Conservation (phyloP, 2,888 invertebrate genomes). For the Platycheirus rosarum region DNA sequence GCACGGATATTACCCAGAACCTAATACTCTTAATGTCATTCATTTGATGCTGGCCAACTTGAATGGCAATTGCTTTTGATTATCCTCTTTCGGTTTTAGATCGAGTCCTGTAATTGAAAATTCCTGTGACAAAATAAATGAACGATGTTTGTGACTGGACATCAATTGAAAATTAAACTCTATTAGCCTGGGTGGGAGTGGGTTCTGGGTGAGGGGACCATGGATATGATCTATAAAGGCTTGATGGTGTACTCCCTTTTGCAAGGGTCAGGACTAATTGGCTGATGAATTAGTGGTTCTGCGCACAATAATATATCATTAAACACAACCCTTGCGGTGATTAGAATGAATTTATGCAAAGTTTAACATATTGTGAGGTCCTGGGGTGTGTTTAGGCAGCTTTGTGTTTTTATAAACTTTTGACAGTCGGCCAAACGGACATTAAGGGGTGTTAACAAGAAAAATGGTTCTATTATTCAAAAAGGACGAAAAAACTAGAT, state of each 20-base stretch:
- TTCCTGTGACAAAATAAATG: conserved; percentile 50
- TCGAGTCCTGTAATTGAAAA: conserved; percentile 63
- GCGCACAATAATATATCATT: conserved; percentile 54
- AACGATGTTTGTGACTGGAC: conserved; percentile 34
- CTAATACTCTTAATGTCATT: conserved; percentile 58
- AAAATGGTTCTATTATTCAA: too few species aligned
- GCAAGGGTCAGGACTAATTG: conserved; percentile 48
- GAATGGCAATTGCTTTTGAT: conserved; percentile 52
- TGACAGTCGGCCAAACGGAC: too few species aligned
- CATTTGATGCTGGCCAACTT: conserved; percentile 52
- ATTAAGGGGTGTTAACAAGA: too few species aligned
- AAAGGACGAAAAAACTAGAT: too few species aligned
- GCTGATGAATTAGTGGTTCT: conserved; percentile 60
- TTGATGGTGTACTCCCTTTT: neutral
- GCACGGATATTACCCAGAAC: conserved; percentile 43
- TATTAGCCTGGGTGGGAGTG: conserved; percentile 3
- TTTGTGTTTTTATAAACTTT: too few species aligned
- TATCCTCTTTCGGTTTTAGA: conserved; percentile 47
- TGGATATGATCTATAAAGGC: conserved; percentile 7
- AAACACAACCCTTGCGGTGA: conserved; percentile 33
- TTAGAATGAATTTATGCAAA: conserved; percentile 31
- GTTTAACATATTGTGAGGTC: conserved; percentile 30
- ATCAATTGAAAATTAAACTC: conserved; percentile 21
- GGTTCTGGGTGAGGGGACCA: too few species aligned
- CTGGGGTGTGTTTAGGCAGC: neutral